Conservation (phyloP, 23 tunicate species). For the Diplosoma virens region DNA sequence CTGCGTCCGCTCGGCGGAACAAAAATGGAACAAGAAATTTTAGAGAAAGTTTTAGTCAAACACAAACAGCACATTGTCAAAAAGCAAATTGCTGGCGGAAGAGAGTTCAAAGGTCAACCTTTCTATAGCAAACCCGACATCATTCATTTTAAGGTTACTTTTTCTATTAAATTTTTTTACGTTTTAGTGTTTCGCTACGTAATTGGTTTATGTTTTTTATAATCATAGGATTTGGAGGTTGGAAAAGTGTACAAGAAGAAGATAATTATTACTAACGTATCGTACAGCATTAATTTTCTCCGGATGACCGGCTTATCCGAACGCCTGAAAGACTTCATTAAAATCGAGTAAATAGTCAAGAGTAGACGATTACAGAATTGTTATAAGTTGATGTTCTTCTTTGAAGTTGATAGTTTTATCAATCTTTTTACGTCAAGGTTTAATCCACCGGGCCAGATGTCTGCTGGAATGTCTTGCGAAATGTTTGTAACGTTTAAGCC, state of each 20-base stretch:
- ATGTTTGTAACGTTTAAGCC: conserved; percentile 91
- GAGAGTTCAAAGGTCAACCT: conserved; percentile 93
- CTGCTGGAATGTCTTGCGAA: conserved; percentile 95
- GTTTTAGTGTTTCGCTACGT: too few species aligned
- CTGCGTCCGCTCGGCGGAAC: too few species aligned
- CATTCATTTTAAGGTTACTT: conserved; percentile 79
- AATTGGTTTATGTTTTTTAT: too few species aligned
- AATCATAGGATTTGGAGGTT: conserved; percentile 76
- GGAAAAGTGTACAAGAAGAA: conserved; percentile 80
- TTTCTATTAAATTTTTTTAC: not conserved
- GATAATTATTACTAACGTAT: conserved; percentile 85
- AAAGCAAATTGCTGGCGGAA: conserved; percentile 88
- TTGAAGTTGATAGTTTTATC: not conserved
- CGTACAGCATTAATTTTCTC: conserved; percentile 83
- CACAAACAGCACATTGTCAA: conserved; percentile 66
- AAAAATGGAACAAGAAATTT: conserved; percentile 70
- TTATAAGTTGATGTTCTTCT: not conserved
- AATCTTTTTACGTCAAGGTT: conserved; percentile 30
- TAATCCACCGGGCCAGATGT: conserved; percentile 93
- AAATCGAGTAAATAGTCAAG: conserved; percentile 54
- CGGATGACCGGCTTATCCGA: conserved; percentile 72
- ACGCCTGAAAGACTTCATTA: conserved; percentile 84
- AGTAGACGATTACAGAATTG: not conserved
- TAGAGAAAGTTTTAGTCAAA: conserved; percentile 45
- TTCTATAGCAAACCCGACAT: conserved; percentile 86